These are phyloP conservation scores for Eidolon dupreanum DNA, from an alignment of 2,797 vertebrate species.

Conservation along the genomic window DNA sequence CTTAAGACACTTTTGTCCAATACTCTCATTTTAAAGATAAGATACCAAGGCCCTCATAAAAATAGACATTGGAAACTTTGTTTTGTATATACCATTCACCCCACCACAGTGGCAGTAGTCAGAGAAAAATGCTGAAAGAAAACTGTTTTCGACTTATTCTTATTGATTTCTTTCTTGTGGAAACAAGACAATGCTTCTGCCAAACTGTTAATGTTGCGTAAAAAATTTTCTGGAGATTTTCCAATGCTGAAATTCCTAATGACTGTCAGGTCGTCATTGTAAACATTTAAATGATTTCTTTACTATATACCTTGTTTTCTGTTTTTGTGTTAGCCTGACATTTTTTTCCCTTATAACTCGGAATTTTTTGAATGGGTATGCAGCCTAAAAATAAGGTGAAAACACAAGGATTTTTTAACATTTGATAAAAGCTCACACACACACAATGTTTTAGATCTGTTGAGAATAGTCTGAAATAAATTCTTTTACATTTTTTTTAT, in stretches of 20 bases:
- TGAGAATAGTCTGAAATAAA: slow-evolving; percentile 25
- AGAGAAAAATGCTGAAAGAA: slow-evolving; percentile 13
- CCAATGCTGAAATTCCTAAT: slow-evolving; percentile 41
- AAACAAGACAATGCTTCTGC: slow-evolving; percentile 48
- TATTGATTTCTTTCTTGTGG: slow-evolving; percentile 7
- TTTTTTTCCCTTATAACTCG: not conserved
- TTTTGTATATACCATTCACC: not conserved
- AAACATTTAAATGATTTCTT: slow-evolving; percentile 38
- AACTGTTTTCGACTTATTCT: slow-evolving; percentile 10
- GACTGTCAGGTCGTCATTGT: not conserved
- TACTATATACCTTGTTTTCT: not conserved
- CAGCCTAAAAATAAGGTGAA: not conserved
- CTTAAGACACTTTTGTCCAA: not conserved
- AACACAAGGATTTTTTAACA: not conserved
- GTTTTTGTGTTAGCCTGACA: not conserved
- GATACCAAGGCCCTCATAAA: not conserved
- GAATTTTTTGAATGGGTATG: not conserved
- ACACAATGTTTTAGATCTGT: not conserved
- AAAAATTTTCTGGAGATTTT: not conserved
- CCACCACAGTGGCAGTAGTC: not conserved
- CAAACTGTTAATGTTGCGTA: not conserved
- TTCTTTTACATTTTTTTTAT: not conserved
- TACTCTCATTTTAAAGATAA: not conserved
- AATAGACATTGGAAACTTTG: not conserved
- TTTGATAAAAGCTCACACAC: not conserved